Evolutionary conservation across 2,888 invertebrate species (phyloP), one percentile per base, ranked within the genome.

Genomic region (Eupsilia transversa): DNA sequence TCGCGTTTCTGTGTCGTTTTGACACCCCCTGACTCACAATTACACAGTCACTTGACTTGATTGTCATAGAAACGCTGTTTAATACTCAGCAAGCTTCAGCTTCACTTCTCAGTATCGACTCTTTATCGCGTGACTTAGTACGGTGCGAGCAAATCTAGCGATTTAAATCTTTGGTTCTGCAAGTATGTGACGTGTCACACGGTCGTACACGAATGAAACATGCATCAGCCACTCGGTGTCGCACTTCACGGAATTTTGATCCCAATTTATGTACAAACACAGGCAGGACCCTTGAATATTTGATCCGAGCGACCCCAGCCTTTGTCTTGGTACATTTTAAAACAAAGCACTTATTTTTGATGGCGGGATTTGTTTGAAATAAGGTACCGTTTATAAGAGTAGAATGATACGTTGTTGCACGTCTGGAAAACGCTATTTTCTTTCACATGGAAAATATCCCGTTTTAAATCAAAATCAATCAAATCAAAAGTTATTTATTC

Each of bases 261-360:
- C 73, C 80, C 23, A 84, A 87, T 87, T 82, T 87, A 82, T 84
- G 80, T 82, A 82, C 64, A 67, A 72, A 81, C 72, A 67, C 57
- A 38, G 60, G 60, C 72, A 49, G 67, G 61, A 61, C 63, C 57
- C 57, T 79, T 87, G 76, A 86, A 87, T 87, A 81, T 86, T 87
- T 81, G 43, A 87, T 86, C 30, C 27, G 12, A 41, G 52, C 72
- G 63, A 76, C 60, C 77, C 66, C 20, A 72, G 61, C 57, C 80
- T 83, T 84, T 86, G 86, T 84, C 71, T 85, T 72, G 63, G 61
- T 81, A 76, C 75, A 86, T 86, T 87, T 86, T 80, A 84, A 65
- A 87, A 83, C 83, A 82, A 78, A 79, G 73, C 59, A 72, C 64
- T 61, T 65, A 56, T 49, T 67, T 66, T 64, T 73, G 41, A 56